phyloP scores from a whole-genome alignment of 2,113 vertebrate genomes.

The Fregetta grallaria region DNA sequence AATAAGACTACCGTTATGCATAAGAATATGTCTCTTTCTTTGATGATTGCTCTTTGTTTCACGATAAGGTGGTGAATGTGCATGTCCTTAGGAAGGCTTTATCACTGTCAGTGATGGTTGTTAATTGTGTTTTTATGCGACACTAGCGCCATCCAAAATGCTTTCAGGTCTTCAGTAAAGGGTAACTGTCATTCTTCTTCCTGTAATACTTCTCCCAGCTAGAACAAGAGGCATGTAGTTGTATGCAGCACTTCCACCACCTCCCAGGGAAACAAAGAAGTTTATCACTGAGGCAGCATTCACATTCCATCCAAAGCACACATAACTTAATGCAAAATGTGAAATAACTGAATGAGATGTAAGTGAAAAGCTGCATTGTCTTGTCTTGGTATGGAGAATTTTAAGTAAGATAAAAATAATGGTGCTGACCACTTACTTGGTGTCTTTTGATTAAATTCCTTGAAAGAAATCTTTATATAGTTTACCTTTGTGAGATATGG shows the following conservation, averaged over 20 bases:
- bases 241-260: background rate
- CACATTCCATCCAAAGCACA: background rate
- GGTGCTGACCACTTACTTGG: background rate
- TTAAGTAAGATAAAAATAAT: background rate
- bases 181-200: background rate
- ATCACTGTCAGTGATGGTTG: fast-evolving
- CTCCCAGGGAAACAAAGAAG: background rate
- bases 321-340: background rate
- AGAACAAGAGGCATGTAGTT: background rate
- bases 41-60: background rate
- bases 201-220: background rate
- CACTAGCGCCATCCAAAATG: background rate
- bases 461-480: background rate
- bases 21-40: conserved; percentile 1
- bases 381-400: background rate
- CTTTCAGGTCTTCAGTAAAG: background rate
- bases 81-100: background rate
- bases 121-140: background rate
- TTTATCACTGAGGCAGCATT: background rate
- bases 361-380: background rate
- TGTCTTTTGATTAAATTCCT: background rate
- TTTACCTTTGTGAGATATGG: background rate
- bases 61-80: background rate
- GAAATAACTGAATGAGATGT: background rate
- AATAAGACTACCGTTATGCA: conserved; percentile 3